phyloP scores from a whole-genome alignment of 2,113 vertebrate genomes.

The Phrynosoma platyrhinos region DNA sequence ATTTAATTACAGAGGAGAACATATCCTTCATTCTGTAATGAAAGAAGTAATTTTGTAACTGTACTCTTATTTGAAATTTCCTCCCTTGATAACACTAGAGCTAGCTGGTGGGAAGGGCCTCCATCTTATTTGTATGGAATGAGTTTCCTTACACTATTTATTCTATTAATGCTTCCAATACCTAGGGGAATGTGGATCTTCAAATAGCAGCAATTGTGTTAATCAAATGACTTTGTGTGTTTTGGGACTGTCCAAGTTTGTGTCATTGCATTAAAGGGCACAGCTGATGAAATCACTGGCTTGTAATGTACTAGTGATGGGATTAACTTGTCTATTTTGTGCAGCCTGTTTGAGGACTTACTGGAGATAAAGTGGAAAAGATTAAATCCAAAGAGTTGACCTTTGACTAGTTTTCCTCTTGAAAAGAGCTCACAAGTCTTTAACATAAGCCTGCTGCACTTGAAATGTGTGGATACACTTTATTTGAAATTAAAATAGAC shows the following conservation, averaged over 20 bases:
- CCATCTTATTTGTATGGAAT: conserved; percentile 41
- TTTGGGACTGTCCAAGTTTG: conserved; percentile 48
- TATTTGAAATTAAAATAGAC: background rate
- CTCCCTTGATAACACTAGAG: background rate
- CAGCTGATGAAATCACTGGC: conserved; percentile 59
- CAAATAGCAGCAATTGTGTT: conserved; percentile 46
- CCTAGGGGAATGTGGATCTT: conserved; percentile 37
- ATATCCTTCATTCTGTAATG: conserved; percentile 37
- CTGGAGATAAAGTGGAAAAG: conserved; percentile 66
- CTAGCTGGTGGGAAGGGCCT: conserved; percentile 17
- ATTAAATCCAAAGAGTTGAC: conserved; percentile 62
- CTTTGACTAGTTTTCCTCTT: conserved; percentile 53
- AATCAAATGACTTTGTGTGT: conserved; percentile 53
- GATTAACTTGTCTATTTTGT: conserved; percentile 68
- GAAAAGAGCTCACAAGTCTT: conserved; percentile 34
- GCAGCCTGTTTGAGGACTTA: conserved; percentile 62
- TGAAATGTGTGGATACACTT: conserved; percentile 3
- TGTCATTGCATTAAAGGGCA: conserved; percentile 64
- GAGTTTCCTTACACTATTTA: conserved; percentile 52
- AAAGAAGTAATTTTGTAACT: conserved; percentile 32
- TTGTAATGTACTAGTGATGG: conserved; percentile 62
- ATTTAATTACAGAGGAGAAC: conserved; percentile 58
- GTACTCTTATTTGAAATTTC: conserved; percentile 18
- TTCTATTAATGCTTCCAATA: conserved; percentile 42
- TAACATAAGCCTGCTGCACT: background rate